phyloP scores from a whole-genome alignment of 2,113 vertebrate species.

The Pedetes capensis region DNA sequence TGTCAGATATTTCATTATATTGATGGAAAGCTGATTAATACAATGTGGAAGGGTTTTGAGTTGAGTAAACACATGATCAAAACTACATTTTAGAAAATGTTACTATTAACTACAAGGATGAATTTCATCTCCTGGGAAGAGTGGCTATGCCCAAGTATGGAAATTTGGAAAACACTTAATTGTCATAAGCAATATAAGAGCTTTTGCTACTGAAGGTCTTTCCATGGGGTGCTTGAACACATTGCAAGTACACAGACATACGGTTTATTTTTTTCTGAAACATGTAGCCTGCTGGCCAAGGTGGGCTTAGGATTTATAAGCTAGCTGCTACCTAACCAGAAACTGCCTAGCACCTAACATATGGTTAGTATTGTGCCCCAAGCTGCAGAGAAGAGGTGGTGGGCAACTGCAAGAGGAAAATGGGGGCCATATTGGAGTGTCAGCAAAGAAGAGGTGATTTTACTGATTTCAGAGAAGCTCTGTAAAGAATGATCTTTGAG shows the following conservation, averaged over 20 bases:
- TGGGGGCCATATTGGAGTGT: background rate
- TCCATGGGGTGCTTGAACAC: background rate
- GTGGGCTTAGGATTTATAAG: background rate
- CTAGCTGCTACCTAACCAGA: background rate
- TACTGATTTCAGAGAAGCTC: background rate
- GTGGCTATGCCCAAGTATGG: background rate
- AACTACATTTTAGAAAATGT: background rate
- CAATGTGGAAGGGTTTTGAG: background rate
- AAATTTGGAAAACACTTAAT: background rate
- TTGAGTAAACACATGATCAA: background rate
- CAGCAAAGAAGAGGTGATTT: background rate
- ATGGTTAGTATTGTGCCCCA: background rate
- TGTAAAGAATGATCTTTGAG: background rate
- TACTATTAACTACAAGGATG: background rate
- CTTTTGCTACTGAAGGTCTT: background rate
- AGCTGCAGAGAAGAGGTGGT: background rate
- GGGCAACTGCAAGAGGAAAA: background rate
- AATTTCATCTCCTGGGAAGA: background rate
- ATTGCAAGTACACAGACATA: background rate
- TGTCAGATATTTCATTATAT: background rate
- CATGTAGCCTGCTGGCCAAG: background rate
- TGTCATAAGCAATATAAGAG: background rate
- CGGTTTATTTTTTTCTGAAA: background rate
- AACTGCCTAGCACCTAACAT: rapidly evolving
- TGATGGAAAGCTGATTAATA: background rate